phyloP scores from a whole-genome alignment of 2,888 invertebrate genomes.

The Amphiduros pacificus region DNA sequence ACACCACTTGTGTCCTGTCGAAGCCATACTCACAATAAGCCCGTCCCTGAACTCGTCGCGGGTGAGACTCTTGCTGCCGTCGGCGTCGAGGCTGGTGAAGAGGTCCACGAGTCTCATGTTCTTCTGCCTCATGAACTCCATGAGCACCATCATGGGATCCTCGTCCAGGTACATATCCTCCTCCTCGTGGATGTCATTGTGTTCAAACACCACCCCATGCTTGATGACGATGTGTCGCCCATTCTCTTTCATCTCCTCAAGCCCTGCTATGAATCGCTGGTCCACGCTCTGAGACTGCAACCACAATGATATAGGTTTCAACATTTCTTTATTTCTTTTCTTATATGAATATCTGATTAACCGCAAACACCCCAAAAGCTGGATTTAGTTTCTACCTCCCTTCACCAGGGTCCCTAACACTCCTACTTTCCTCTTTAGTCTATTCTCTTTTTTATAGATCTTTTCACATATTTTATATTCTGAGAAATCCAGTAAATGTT shows the following conservation, averaged over 20 bases:
- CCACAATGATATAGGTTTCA: too few relatives aligned
- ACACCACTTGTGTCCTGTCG: not conserved
- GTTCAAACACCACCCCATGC: slow-evolving; percentile 14
- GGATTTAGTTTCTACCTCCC: too few relatives aligned
- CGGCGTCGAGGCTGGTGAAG: slow-evolving; percentile 8
- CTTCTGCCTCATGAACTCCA: slow-evolving; percentile 17
- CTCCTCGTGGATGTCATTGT: slow-evolving; percentile 1
- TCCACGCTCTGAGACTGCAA: slow-evolving; percentile 9
- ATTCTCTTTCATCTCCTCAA: slow-evolving; percentile 3
- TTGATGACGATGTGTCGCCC: not conserved
- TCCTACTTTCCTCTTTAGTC: too few relatives aligned
- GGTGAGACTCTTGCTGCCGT: slow-evolving; percentile 13
- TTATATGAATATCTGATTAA: not conserved
- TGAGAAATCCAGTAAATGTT: too few relatives aligned
- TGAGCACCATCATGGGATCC: slow-evolving; percentile 31
- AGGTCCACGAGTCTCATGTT: slow-evolving; percentile 17
- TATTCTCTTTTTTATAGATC: too few relatives aligned
- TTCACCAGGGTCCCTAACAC: too few relatives aligned
- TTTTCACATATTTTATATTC: not conserved
- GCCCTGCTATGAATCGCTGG: not conserved
- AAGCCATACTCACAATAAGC: slow-evolving; percentile 27
- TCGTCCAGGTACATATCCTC: slow-evolving; percentile 10
- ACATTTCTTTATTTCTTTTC: not conserved
- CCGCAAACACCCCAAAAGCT: not conserved
- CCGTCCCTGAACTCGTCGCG: slow-evolving; percentile 13